Base-by-base conservation (phyloP, 2,113 vertebrate genomes). In the Pithys albifrons region DNA sequence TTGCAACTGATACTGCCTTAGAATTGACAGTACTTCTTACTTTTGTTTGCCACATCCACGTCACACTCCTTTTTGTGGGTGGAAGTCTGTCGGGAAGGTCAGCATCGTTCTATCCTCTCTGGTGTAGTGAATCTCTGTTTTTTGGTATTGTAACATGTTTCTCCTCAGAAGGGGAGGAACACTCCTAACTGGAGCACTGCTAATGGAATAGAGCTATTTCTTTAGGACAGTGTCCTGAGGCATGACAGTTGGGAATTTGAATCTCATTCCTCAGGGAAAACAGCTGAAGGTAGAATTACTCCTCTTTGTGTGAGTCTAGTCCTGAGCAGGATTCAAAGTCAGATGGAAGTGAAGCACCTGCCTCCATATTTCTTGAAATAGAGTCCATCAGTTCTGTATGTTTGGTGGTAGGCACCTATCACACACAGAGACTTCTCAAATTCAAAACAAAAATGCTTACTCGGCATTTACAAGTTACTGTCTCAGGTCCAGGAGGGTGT, bases 261-360 rank as follows among this genome's bases (percentile, higher is more conserved):
- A 37, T 80, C 67, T 70, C 13, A 29, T 41, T 74, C 10, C 48
- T 39, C 19, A 43, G 19, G 48, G n/a, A 67, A 72, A 20, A 57
- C n/a, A 86, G 20, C 6, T 39, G 33, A 48, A 54, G 41, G 12
- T 49, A 51, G 37, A 51, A 52, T 52, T 80, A 49, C 18, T 16
- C 54, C 9, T 57, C 17, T 62, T 76, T 54, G 16, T 2, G 17
- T 65, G 37, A 70, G 31, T 5, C 1, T 0, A 2, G 41, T 57
- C 37, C 37, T 54, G 65, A 87, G 51, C n/a, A 87, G 19, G 31
- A 57, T 64, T 86, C 54, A 46, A 58, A 79, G 43, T 9, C 33
- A 62, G 41, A 37, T 1, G 5, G 62, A 75, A 82, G 27, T 0
- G 0, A 23, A 46, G 24, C 31, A 64, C 17, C 31, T 3, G 2